Evolutionary conservation across 2,888 invertebrate species (phyloP).

Genomic region (Tethea ocularis): DNA sequence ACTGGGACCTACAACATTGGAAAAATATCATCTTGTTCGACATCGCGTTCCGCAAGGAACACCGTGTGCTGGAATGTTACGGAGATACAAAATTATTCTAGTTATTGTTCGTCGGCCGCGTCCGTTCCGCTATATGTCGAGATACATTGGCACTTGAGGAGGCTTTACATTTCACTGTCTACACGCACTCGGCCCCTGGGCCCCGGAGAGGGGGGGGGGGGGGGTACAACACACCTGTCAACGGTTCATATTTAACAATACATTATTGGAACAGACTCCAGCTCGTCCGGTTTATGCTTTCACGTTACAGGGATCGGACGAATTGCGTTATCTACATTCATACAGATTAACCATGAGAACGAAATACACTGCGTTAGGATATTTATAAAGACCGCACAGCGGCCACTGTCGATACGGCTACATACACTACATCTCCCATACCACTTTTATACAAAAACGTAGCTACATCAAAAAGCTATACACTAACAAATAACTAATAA

Average conservation of each 20-base stretch:
- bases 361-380: conserved; percentile 27
- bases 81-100: conserved; percentile 63
- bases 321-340: conserved; percentile 33
- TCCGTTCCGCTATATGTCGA: conserved; percentile 45
- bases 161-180: conserved; percentile 41
- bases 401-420: conserved; percentile 25
- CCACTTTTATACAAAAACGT: conserved; percentile 53
- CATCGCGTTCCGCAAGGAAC: conserved; percentile 23
- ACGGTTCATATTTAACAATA: conserved; percentile 25
- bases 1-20: conserved; percentile 51
- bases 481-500: conserved; percentile 71
- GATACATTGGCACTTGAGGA: conserved; percentile 73
- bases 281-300: conserved; percentile 15
- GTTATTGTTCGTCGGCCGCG: conserved; percentile 59
- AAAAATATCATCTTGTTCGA: conserved; percentile 47
- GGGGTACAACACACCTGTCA: not conserved
- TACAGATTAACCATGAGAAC: conserved; percentile 21
- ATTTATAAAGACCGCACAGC: conserved; percentile 39
- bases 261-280: conserved; percentile 18
- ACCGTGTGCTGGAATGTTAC: conserved; percentile 59
- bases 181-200: conserved; percentile 21
- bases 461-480: conserved; percentile 72
- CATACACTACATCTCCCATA: conserved; percentile 36
- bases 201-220: not conserved
- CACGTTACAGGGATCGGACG: conserved; percentile 32